Conservation (phyloP, 2,888 invertebrate species). For the Parnassius smintheus region DNA sequence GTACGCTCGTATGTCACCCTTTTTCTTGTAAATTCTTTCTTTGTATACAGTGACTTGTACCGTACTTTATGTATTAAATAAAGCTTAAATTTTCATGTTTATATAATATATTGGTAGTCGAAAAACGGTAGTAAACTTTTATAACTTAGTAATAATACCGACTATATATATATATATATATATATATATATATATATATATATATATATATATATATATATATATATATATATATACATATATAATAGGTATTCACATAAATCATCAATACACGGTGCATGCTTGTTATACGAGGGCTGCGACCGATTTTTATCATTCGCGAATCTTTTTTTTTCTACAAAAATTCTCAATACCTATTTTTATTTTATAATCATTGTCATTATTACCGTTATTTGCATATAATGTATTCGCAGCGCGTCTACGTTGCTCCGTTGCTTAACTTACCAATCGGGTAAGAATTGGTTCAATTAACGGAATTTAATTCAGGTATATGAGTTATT, state of each 20-base stretch:
- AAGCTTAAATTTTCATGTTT: too few species aligned
- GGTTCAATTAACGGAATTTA: slow-evolving; percentile 8
- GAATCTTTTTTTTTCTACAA: slow-evolving; percentile 8
- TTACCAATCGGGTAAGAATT: slow-evolving; percentile 4
- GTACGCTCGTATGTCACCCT: too few species aligned
- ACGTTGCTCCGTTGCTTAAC: slow-evolving; percentile 2
- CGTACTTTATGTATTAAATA: too few species aligned
- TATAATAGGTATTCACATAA: slow-evolving; percentile 2
- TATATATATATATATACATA: too few species aligned
- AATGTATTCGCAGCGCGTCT: slow-evolving; percentile 11
- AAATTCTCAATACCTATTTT: not conserved
- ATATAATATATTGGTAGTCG: too few species aligned
- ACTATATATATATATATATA: too few species aligned
- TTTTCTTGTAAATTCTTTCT: too few species aligned
- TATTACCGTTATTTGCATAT: slow-evolving; percentile 11
- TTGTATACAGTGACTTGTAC: too few species aligned
- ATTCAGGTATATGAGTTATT: not conserved
- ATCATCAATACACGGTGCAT: slow-evolving; percentile 1
- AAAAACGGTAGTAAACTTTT: too few species aligned
- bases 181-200: too few species aligned
- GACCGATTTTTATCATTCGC: not conserved
- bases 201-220: too few species aligned
- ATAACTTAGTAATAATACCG: not conserved
- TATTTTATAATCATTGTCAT: not conserved
- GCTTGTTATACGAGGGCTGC: not conserved